These are phyloP conservation scores for Drosophila koepferae DNA, from an alignment of 2,888 invertebrate species.

Conservation along the genomic window DNA sequence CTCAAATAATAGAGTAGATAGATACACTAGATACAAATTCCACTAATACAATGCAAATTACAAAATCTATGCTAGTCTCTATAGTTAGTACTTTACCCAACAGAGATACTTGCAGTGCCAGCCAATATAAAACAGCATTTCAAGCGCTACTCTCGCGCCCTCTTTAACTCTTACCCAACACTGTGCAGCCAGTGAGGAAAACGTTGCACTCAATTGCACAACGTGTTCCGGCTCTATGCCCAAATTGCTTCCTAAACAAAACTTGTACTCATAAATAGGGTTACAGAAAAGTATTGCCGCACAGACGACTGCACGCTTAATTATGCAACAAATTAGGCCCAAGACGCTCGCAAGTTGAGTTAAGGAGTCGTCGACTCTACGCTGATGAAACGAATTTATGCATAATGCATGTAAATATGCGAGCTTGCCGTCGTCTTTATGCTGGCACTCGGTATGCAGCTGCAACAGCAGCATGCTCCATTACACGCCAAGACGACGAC, in stretches of 20 bases:
- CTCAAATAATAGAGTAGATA: neutral
- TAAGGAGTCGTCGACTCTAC: constrained; percentile 39
- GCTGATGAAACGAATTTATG: constrained; percentile 75
- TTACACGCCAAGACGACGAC: constrained; percentile 67
- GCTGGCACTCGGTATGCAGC: constrained; percentile 33
- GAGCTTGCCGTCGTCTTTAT: constrained; percentile 43
- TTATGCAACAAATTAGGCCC: constrained; percentile 81
- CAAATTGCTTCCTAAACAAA: constrained; percentile 49
- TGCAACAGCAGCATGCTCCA: constrained; percentile 68
- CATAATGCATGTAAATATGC: constrained; percentile 74
- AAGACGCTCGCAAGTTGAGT: constrained; percentile 44
- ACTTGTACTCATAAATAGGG: constrained; percentile 23
- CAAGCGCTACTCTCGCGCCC: neutral
- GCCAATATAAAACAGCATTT: neutral
- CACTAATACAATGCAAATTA: neutral
- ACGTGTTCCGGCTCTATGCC: constrained; percentile 24
- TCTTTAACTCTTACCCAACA: neutral
- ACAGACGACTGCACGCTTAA: constrained; percentile 72
- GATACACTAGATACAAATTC: neutral
- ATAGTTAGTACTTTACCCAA: too few species aligned
- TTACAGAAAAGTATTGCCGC: constrained; percentile 31
- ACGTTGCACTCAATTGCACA: constrained; percentile 27
- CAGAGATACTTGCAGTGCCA: neutral
- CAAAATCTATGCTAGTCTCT: too few species aligned
- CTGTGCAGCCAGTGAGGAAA: neutral